Evolutionary conservation across 1,140 invertebrate species (phyloP), one percentile per base, ranked within the genome.

Genomic region (Nebria ingens): DNA sequence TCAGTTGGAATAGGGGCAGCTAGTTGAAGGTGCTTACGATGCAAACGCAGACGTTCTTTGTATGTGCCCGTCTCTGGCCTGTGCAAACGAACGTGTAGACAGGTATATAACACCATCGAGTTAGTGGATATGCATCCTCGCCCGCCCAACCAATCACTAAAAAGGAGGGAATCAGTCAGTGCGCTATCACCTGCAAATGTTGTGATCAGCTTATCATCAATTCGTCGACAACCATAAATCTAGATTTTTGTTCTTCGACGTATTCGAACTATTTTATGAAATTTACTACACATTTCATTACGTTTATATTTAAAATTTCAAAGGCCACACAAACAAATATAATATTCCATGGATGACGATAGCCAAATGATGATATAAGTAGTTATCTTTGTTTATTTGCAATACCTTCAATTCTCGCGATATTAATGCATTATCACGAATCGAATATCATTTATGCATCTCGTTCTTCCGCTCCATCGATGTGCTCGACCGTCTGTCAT

Each of bases 21-120:
- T 45, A 45, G 40, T 45, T 45, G 40, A 11, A 6, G 40, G 40
- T 45, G 40, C 40, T 45, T 45, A 45, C 40, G 40, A 45, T 45
- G 40, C 40, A 11, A 3, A 45, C 17, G 6, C 3, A 6, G 9
- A 9, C 40, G 17, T 45, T 12, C 40, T 4, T 11, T 4, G 6
- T 29, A 6, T 29, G 13, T 13, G n/a, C 13, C 25, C 13, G 4
- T 29, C 25, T 29, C 13, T 29, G 13, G 40, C 40, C 9, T 45
- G 40, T 45, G 17, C 40, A 4, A 12, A 45, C 25, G 25, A 9
- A 45, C 40, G 4, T 45, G 40, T 45, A 4, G n/a, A n/a, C 40
- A 11, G 40, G 40, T 45, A 17, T 17, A 17, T 45, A 6, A 17
- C 40, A 45, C n/a, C 25, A n/a, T 34, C 6, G 25, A 34, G n/a